These are phyloP conservation scores for Datnioides undecimradiatus DNA, from an alignment of 2,113 vertebrate genomes.

Conservation along the genomic window DNA sequence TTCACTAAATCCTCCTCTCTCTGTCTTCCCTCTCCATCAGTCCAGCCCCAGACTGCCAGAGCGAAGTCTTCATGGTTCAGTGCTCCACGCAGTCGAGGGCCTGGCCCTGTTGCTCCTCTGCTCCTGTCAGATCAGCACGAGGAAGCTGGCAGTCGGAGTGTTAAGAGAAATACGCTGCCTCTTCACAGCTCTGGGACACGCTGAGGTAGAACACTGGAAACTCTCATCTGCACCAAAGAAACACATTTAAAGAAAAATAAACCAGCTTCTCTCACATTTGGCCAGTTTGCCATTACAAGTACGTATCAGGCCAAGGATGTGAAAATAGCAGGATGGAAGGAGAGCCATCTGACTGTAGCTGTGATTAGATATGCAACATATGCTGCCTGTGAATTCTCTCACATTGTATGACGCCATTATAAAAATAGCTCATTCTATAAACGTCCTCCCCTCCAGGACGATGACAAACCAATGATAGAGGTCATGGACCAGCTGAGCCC, in stretches of 20 bases:
- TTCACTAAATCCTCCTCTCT: background rate
- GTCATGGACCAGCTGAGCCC: slow-evolving; percentile 98
- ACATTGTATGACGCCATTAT: slow-evolving; percentile 47
- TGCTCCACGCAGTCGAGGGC: slow-evolving; percentile 95
- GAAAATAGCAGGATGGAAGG: background rate
- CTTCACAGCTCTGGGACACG: slow-evolving; percentile 92
- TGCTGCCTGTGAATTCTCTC: slow-evolving; percentile 27
- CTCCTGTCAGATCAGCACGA: slow-evolving; percentile 95
- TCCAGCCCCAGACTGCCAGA: slow-evolving; percentile 88
- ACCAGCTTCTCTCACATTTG: background rate
- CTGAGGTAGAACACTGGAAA: slow-evolving; percentile 88
- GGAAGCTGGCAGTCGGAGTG: slow-evolving; percentile 94
- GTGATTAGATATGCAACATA: slow-evolving; percentile 31
- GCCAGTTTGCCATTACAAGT: too few relatives aligned
- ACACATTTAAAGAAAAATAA: background rate
- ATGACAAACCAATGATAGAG: slow-evolving; percentile 98
- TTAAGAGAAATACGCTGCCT: slow-evolving; percentile 95
- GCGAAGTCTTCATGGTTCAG: slow-evolving; percentile 91
- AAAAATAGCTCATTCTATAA: slow-evolving; percentile 66
- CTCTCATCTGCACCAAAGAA: background rate
- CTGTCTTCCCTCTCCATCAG: slow-evolving; percentile 80
- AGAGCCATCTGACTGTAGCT: slow-evolving; percentile 22
- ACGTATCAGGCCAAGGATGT: background rate
- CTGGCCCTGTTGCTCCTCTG: slow-evolving; percentile 96
- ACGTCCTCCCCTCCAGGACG: slow-evolving; percentile 86